A percentile compares a stretch with the other conserved stretches of the same genome.
These are phyloP conservation scores for Odocoileus virginianus DNA, from an alignment of 2,113 vertebrate genomes.

Conservation along the genomic window DNA sequence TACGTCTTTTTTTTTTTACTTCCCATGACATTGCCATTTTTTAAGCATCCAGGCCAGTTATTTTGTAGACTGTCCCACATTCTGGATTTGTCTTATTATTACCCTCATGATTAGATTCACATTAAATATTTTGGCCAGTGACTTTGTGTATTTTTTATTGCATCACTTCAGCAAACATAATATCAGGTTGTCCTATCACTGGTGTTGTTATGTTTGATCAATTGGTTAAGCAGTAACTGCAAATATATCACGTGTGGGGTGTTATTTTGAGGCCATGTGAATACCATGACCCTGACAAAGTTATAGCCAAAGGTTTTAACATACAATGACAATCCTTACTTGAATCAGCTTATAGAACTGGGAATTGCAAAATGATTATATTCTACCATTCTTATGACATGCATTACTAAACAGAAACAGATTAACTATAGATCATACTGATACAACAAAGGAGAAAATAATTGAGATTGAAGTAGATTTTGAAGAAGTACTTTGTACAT, in stretches of 20 bases:
- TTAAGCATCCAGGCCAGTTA: neutral
- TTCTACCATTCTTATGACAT: neutral
- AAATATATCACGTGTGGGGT: neutral
- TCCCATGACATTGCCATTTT: neutral
- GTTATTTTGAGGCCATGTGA: neutral
- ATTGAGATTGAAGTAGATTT: neutral
- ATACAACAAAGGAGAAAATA: neutral
- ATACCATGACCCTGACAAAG: neutral
- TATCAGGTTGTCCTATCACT: neutral
- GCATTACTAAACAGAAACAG: neutral
- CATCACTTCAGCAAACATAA: neutral
- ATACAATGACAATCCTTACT: neutral
- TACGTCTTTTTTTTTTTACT: neutral
- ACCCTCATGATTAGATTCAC: neutral
- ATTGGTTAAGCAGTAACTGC: neutral
- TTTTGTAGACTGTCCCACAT: neutral
- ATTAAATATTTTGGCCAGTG: neutral
- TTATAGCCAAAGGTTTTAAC: neutral
- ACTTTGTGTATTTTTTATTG: neutral
- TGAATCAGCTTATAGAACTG: neutral
- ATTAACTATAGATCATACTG: neutral
- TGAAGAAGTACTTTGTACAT: neutral
- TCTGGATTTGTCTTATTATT: constrained; percentile 4
- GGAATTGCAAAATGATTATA: neutral
- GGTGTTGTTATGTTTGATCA: neutral